These are phyloP conservation scores for Archips xylosteana DNA, from an alignment of 2,888 invertebrate species.

Conservation along the genomic window DNA sequence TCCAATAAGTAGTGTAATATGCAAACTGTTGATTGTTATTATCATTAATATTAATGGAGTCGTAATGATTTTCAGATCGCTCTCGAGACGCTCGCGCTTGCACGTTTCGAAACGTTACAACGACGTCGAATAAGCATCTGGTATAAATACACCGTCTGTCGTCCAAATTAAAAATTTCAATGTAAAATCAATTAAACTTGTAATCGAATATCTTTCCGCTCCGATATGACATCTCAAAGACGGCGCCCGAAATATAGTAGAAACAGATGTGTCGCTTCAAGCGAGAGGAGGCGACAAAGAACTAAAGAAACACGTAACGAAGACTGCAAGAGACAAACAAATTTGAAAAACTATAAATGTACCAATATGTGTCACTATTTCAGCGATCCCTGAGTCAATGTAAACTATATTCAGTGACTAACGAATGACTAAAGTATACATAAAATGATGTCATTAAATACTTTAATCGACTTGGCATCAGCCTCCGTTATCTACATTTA, in stretches of 20 bases:
- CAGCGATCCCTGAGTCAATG: constrained; percentile 70
- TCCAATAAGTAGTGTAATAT: constrained; percentile 57
- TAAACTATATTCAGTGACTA: constrained; percentile 59
- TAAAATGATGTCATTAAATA: constrained; percentile 68
- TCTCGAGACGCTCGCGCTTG: constrained; percentile 4
- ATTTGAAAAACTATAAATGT: constrained; percentile 29
- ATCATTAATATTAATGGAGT: constrained; percentile 50
- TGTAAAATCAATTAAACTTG: constrained; percentile 47
- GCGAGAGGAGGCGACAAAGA: constrained; percentile 49
- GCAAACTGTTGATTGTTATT: constrained; percentile 54
- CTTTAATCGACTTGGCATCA: constrained; percentile 60
- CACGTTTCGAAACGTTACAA: constrained; percentile 8
- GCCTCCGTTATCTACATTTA: constrained; percentile 64
- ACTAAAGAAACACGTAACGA: constrained; percentile 59
- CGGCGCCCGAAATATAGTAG: constrained; percentile 65
- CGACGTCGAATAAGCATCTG: background rate
- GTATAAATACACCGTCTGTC: constrained; percentile 20
- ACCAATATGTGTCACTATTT: constrained; percentile 60
- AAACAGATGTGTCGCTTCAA: constrained; percentile 70
- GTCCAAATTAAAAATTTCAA: constrained; percentile 18
- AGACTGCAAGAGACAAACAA: constrained; percentile 47
- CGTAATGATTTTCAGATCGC: constrained; percentile 33
- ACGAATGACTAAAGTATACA: constrained; percentile 60
- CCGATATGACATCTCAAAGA: constrained; percentile 62
- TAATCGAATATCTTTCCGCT: constrained; percentile 60